Conservation (phyloP, 2,113 vertebrate species). For the Cochlearius cochlearius region DNA sequence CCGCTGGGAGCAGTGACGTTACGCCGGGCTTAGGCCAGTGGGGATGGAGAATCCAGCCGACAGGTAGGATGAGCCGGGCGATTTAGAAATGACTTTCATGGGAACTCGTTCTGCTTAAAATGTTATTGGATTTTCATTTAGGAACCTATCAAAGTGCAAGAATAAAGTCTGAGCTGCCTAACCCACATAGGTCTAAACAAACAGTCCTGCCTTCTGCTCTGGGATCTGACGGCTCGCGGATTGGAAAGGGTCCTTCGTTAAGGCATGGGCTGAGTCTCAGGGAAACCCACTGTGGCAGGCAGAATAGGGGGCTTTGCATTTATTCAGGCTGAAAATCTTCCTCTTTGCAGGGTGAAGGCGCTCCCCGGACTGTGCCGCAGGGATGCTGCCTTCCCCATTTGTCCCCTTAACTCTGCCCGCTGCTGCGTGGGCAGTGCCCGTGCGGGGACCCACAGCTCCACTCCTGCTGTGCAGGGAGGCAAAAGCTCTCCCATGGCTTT, state of each 20-base stretch:
- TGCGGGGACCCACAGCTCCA: background rate
- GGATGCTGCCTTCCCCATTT: background rate
- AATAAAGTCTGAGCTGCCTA: constrained; percentile 64
- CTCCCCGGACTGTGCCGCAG: background rate
- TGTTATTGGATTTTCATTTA: constrained; percentile 70
- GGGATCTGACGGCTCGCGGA: background rate
- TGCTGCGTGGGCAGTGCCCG: background rate
- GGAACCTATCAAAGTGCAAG: constrained; percentile 59
- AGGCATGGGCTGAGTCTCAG: background rate
- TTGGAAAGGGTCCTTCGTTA: constrained; percentile 16
- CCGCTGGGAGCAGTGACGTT: background rate
- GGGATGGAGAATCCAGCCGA: constrained; percentile 56
- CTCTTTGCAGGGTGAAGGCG: background rate
- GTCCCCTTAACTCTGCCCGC: background rate
- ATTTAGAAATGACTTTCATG: constrained; percentile 69
- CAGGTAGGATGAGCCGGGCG: constrained; percentile 55
- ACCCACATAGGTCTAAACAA: constrained; percentile 65
- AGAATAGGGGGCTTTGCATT: constrained; percentile 21
- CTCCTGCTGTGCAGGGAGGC: background rate
- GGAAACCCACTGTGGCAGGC: background rate
- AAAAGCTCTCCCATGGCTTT: background rate
- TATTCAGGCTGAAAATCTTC: constrained; percentile 1
- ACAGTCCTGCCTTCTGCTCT: constrained; percentile 30
- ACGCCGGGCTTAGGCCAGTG: constrained; percentile 11
- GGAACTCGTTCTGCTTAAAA: constrained; percentile 68